phyloP scores from a whole-genome alignment of 1,140 invertebrate species.

The Eufriesea mexicana region DNA sequence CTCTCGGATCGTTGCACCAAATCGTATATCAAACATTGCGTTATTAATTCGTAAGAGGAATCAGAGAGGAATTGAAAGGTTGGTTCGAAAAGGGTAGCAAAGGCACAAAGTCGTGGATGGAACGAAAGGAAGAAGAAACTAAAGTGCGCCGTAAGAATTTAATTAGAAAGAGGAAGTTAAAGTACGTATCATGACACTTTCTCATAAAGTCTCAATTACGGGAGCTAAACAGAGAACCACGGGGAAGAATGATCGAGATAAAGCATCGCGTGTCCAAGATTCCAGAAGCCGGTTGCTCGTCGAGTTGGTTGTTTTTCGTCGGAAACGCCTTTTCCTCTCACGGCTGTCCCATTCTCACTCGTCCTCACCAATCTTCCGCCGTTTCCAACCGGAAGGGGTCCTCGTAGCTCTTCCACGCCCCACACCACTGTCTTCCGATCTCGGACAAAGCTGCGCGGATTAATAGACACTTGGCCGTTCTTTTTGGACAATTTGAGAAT shows the following conservation, averaged over 20 bases:
- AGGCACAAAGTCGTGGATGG: background rate
- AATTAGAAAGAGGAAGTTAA: background rate
- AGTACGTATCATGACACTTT: background rate
- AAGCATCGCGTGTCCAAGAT: constrained; percentile 1
- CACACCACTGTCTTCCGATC: background rate
- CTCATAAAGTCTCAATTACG: background rate
- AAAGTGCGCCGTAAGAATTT: background rate
- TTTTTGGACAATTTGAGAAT: constrained; percentile 76
- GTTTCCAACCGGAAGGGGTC: constrained; percentile 37
- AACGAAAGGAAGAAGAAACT: background rate
- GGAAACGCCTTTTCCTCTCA: constrained; percentile 14
- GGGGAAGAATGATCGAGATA: background rate
- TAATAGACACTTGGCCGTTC: constrained; percentile 67
- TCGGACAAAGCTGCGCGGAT: constrained; percentile 41
- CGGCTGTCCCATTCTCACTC: constrained; percentile 42
- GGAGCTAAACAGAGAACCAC: background rate
- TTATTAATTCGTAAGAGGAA: too few relatives aligned
- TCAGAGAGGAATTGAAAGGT: too few relatives aligned
- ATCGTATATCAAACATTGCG: too few relatives aligned
- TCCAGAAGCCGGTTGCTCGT: background rate
- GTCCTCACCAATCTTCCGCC: constrained; percentile 64
- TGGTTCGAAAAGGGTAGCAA: background rate
- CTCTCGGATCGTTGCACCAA: too few relatives aligned
- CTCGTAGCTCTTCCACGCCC: constrained; percentile 35
- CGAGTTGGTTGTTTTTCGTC: background rate